Base-by-base conservation (phyloP, 2,797 vertebrate genomes). In the Falco cherrug region DNA sequence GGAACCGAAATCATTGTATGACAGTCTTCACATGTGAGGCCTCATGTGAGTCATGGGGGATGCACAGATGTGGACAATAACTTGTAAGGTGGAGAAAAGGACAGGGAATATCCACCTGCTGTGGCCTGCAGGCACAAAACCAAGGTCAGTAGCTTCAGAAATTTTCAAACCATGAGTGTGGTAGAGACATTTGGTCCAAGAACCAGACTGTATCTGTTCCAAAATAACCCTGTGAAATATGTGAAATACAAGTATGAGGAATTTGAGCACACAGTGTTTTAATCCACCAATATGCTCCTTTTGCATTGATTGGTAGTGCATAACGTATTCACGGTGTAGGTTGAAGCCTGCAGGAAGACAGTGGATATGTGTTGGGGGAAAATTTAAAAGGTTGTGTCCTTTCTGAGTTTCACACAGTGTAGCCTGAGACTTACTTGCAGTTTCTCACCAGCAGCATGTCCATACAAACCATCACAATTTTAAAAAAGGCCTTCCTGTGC, bases 311-410 rank as follows among this genome's bases (percentile, higher is more conserved):
- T 74, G 14, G 2, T 67, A 41, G 67, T 7, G 6, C 39, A 6
- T 59, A 45, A 39, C 10, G 1, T 53, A 29, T 51, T 60, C 60
- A 77, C 5, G 6, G 4, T 11, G 1, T 45, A 48, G 1, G 0
- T 29, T 54, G 39, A 35, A 80, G 33, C 39, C 64, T 80, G 29
- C 3, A 29, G 68, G 60, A 87, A n/a, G 11, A n/a, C 4, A 16
- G 31, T 50, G 4, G 20, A 16, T 53, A 6, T 20, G 28, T 54
- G 13, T 3, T 54, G 31, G 29, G 13, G 31, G 50, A 35, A 90
- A 84, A 84, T 70, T 78, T 17, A 56, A 67, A 89, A 77, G 21
- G 15, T 22, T 63, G 9, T 47, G 37, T 69, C 28, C 45, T 88
- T 76, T 83, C 31, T 41, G 14, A 71, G 6, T 59, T 78, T 86